Base-by-base conservation (phyloP, 2,888 invertebrate species). In the Agriopis marginaria region DNA sequence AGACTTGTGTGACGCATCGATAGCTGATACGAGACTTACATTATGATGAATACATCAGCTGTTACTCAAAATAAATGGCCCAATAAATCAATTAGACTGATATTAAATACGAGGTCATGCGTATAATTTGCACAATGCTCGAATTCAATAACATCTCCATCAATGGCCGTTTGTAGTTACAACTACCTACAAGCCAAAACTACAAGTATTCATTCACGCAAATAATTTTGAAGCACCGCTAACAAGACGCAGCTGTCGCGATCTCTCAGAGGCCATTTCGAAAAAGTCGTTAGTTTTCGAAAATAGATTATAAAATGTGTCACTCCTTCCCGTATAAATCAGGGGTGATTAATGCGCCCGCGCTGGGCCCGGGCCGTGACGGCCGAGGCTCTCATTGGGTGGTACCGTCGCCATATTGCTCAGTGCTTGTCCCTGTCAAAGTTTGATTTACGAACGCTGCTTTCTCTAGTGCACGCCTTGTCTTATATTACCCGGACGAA, bases 261-360 rank as follows among this genome's bases (percentile, higher is more conserved):
- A 85, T 87, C 84, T 90, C 85, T 91, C 90, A 89, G 84, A 86
- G 80, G 85, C 88, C 91, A 89, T 91, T 93, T 92, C 92, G 93
- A 93, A 94, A 93, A 94, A 93, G 87, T 88, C 88, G 84, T 86
- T 86, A 85, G 89, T 90, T 93, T 92, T 92, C 93, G 88, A 92
- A 93, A 93, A 93, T 93, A 93, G 93, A 93, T 91, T 90, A 93
- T 92, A 92, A 92, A 92, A 92, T 92, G 89, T 93, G 93, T 93
- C 93, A 93, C 93, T 92, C 93, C 91, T 93, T 90, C 90, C 85
- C 80, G 85, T 86, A 92, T 93, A 93, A 93, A 94, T 94, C 94
- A 92, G 86, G 76, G 82, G 89, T 93, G 93, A 94, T 93, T 90
- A 93, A 94, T 93, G 93, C 88, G 82, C 82, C 85, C 84, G 86